Percentiles rank a stretch among this genome's conserved stretches.
Evolutionary conservation across 2,888 invertebrate species (phyloP).

Genomic region (Cyclophora albipunctata): DNA sequence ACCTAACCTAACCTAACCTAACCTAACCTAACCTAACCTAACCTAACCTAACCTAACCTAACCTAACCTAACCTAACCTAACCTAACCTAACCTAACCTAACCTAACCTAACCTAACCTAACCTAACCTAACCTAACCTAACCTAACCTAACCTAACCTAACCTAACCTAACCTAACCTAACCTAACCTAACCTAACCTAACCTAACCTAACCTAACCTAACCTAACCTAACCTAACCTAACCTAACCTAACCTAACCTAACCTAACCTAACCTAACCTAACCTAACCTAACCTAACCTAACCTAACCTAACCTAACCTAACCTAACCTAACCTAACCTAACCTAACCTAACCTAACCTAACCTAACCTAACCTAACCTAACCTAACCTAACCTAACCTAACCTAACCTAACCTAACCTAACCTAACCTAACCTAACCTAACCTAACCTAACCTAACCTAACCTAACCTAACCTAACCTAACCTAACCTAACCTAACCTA

Average conservation of each 20-base stretch:
- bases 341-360: slow-evolving; percentile 5
- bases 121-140: slow-evolving; percentile 11
- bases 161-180: slow-evolving; percentile 12
- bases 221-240: slow-evolving; percentile 11
- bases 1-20: slow-evolving; percentile 18
- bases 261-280: slow-evolving; percentile 13
- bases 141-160: slow-evolving; percentile 8
- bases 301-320: slow-evolving; percentile 13
- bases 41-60: slow-evolving; percentile 18
- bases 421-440: slow-evolving; percentile 24
- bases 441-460: slow-evolving; percentile 18
- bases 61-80: slow-evolving; percentile 18
- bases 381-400: slow-evolving; percentile 17
- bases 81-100: slow-evolving; percentile 15
- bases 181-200: slow-evolving; percentile 16
- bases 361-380: slow-evolving; percentile 11
- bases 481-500: slow-evolving; percentile 19
- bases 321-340: slow-evolving; percentile 14
- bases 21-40: slow-evolving; percentile 19
- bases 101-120: slow-evolving; percentile 15
- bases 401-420: slow-evolving; percentile 21
- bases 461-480: slow-evolving; percentile 19
- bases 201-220: slow-evolving; percentile 13
- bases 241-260: slow-evolving; percentile 6
- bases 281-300: slow-evolving; percentile 16